Evolutionary conservation across 2,113 vertebrate species (phyloP).

Genomic region (Platysternon megacephalum): DNA sequence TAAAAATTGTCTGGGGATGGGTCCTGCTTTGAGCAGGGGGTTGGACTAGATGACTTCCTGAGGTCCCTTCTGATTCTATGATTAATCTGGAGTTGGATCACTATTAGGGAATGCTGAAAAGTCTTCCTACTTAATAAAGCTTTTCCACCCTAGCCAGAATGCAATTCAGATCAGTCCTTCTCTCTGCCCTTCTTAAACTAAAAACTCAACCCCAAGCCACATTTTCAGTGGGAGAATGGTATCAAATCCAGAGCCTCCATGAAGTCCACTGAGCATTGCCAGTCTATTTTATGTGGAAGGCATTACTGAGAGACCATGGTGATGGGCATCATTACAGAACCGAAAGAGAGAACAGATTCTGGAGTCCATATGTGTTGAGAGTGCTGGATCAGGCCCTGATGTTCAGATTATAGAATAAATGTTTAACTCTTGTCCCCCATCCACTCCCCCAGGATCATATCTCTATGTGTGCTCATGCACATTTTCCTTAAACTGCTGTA

Average conservation of each 20-base stretch:
- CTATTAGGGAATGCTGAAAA: not conserved
- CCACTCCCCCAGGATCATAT: not conserved
- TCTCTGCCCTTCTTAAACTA: not conserved
- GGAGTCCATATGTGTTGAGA: rapidly evolving
- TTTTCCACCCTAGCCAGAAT: not conserved
- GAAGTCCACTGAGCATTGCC: not conserved
- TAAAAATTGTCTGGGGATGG: too few relatives aligned
- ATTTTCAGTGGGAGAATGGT: not conserved
- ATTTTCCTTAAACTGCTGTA: not conserved
- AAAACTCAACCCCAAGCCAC: not conserved
- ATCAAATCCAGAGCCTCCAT: not conserved
- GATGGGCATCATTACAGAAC: not conserved
- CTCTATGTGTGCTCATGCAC: not conserved
- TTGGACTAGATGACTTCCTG: too few relatives aligned
- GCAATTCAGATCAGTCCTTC: not conserved
- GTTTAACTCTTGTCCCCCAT: not conserved
- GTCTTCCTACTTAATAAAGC: not conserved
- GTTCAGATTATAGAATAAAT: not conserved
- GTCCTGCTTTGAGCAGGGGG: too few relatives aligned
- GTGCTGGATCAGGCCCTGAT: not conserved
- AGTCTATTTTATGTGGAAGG: not conserved
- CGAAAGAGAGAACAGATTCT: not conserved
- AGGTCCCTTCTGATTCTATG: too few relatives aligned
- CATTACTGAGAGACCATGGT: not conserved
- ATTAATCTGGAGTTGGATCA: not conserved